Conservation (phyloP, 2,888 invertebrate species). For the Drosophila antonietae region DNA sequence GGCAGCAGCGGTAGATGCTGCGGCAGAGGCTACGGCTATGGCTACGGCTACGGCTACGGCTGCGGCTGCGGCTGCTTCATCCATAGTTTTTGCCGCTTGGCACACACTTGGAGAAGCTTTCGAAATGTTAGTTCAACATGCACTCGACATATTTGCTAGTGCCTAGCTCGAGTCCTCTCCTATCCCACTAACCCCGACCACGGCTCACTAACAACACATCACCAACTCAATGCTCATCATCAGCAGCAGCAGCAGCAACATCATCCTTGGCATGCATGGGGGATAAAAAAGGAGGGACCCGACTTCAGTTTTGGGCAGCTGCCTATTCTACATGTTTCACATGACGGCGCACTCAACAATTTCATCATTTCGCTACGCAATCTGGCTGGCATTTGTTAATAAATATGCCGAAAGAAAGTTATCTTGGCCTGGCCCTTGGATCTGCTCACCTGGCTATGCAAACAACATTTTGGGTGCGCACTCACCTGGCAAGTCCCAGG, state of each 20-base stretch:
- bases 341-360: constrained; percentile 49
- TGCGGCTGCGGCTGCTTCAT: constrained; percentile 11
- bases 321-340: constrained; percentile 24
- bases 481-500: constrained; percentile 93
- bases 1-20: background rate
- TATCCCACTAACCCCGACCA: constrained; percentile 2
- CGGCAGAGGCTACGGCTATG: background rate
- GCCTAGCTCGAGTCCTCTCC: constrained; percentile 42
- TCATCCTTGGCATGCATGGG: constrained; percentile 19
- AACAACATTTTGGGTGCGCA: constrained; percentile 56
- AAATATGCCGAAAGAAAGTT: constrained; percentile 31
- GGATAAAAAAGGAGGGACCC: background rate
- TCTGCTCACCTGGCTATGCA: constrained; percentile 16
- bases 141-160: constrained; percentile 74
- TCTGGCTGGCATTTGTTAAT: constrained; percentile 39
- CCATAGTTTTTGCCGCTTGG: constrained; percentile 65
- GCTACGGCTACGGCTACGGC: background rate
- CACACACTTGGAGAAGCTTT: constrained; percentile 74
- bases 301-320: constrained; percentile 21
- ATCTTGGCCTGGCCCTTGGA: background rate
- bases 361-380: constrained; percentile 57
- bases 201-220: constrained; percentile 24
- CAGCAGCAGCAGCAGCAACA: constrained; percentile 38
- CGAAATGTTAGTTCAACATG: constrained; percentile 78
- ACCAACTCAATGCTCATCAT: constrained; percentile 21